Base-by-base conservation (phyloP, 1,140 invertebrate species). In the Apis mellifera region DNA sequence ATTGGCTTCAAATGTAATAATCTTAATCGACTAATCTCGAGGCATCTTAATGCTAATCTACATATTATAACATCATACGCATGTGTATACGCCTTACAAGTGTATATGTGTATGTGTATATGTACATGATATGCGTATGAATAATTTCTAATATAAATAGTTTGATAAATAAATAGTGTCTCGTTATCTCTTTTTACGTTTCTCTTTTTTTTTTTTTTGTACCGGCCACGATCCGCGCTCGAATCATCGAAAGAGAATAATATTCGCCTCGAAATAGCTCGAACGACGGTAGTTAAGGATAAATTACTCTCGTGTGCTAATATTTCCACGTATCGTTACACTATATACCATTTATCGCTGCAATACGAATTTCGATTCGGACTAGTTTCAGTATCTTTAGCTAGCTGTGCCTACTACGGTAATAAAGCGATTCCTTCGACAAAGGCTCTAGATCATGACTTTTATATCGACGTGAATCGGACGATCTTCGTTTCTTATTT, bases 81-180 rank as follows among this genome's bases (percentile, higher is more conserved):
- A 32, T 66, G 17, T 68, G 50, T 26, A 70, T 48, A 86, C 59
- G 66, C 54, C 54, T 26, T 59, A 32, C 65, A 55, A 68, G 50
- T 72, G 65, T 65, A 72, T 52, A 64, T 69, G 23, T 65, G 13
- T 52, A 17, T 52, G 11, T 50, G 15, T 71, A 48, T 79, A 62
- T 72, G 77, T 79, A 72, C 77, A 71, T 62, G 68, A n/a, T 32
- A 79, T 57, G 57, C 57, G 82, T 86, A 82, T 75, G 70, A 50
- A 83, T 48, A 84, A 75, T 55, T 42, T 76, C 48, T 78, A 82
- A 66, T 86, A 87, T 87, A 87, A 87, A 87, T 86, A 87, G 21
- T 78, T 84, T 70, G 59, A 75, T 86, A 86, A 86, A 86, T 87
- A 86, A 82, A 75, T 87, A 83, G n/a, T 52, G 55, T 77, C 69